A percentile compares a stretch with the other conserved stretches of the same genome.
phyloP scores from a whole-genome alignment of 2,797 vertebrate species.

The Fistularia commersonii region DNA sequence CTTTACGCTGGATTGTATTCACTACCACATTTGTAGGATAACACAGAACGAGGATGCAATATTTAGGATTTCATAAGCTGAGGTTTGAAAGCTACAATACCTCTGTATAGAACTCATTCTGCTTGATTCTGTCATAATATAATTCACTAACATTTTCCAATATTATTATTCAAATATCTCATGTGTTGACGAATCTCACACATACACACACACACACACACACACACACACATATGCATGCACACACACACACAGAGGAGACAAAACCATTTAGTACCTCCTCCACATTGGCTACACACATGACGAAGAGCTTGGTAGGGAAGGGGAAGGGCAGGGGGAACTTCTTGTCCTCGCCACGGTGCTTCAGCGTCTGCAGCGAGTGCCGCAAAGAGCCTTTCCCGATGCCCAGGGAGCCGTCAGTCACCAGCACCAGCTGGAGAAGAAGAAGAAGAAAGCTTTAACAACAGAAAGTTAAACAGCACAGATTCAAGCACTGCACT shows the following conservation, averaged over 20 bases:
- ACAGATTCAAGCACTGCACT: not conserved
- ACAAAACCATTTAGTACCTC: conserved; percentile 78
- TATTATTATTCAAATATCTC: no score
- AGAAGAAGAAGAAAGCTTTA: conserved; percentile 13
- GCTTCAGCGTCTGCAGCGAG: conserved; percentile 85
- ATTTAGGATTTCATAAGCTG: no score
- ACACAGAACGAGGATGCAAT: no score
- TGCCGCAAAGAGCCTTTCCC: conserved; percentile 93
- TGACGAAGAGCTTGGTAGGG: conserved; percentile 90
- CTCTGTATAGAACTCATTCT: no score
- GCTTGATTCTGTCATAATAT: no score
- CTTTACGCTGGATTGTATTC: no score
- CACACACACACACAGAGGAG: not conserved
- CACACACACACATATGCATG: no score
- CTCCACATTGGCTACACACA: conserved; percentile 95
- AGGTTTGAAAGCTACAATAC: no score
- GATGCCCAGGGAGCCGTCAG: conserved; percentile 93
- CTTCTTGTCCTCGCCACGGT: conserved; percentile 86
- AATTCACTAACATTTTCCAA: no score
- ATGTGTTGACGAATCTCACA: no score
- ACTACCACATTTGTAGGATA: no score
- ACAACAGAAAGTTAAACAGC: conserved; percentile 3
- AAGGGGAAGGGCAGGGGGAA: conserved; percentile 97
- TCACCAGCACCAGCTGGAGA: conserved; percentile 89
- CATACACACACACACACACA: no score